Base-by-base conservation (phyloP, 2,888 invertebrate species). In the Rhogogaster chlorosoma region DNA sequence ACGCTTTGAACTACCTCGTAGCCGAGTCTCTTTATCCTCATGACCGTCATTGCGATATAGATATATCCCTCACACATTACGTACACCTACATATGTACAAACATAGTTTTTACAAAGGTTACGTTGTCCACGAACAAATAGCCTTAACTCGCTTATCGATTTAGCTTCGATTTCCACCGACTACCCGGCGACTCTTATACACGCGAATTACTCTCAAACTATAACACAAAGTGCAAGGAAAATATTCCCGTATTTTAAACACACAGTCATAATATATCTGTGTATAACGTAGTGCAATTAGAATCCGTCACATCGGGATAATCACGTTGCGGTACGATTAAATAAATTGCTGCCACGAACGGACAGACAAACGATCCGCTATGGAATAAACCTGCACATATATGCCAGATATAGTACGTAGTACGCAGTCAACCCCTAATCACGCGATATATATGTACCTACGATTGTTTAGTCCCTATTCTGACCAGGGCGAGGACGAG, bases 301-400 rank as follows among this genome's bases (percentile, higher is more conserved):
- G 22, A 64, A 82, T 64, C 38, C 82, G 64, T 70, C 70, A 70
- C 70, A 36, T 70, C 70, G 70, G 32, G 70, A 70, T 70, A 70
- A 70, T 70, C 70, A 70, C 80, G 71, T 32, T 82, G 78, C 78
- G 80, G 78, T 70, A 53, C 49, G 49, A 78, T 84, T 82, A 84
- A 77, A 80, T 80, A 70, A 82, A 84, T 82, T 80, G 70, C 61
- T 26, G 15, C 29, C 45, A 42, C 67, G 22, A 57, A 38, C 22
- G 36, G 38, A 80, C 22, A 38, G 38, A 80, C 57, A 80, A 80
- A 61, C 61, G 57, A 61, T 38, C 15, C 77, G 53, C 49, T 15
- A 49, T 77, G 77, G 42, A 26, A 75, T 10, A 53, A 53, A 10
- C 7, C n/a, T 38, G 22, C n/a, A 12, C 12, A 38, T 12, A 42